Conservation (phyloP, 2,888 invertebrate species). For the Noctua pronuba region DNA sequence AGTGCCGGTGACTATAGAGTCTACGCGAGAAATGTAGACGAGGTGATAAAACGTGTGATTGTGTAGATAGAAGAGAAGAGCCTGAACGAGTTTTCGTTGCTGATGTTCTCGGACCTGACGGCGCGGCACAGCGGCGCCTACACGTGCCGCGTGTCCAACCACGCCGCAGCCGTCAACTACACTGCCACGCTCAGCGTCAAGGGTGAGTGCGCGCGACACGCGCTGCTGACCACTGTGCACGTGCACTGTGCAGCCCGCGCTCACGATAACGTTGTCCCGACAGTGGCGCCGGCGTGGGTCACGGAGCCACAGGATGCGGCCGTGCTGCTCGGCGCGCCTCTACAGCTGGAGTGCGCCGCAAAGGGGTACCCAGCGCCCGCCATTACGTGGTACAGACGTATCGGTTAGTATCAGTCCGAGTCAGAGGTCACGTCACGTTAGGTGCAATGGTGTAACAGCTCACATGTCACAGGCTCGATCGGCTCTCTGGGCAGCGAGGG, state of each 20-base stretch:
- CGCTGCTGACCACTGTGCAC: neutral
- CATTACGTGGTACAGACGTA: slow-evolving; percentile 92
- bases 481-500: slow-evolving; percentile 65
- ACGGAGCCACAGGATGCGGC: slow-evolving; percentile 93
- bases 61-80: slow-evolving; percentile 92
- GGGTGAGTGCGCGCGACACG: slow-evolving; percentile 82
- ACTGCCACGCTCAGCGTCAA: slow-evolving; percentile 92
- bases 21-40: neutral
- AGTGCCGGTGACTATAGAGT: neutral
- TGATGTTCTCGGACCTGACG: slow-evolving; percentile 92
- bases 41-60: neutral
- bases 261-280: neutral
- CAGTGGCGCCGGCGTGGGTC: slow-evolving; percentile 94
- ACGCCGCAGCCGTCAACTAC: slow-evolving; percentile 92
- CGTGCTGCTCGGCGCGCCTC: slow-evolving; percentile 92
- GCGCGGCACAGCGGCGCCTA: slow-evolving; percentile 93
- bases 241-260: neutral
- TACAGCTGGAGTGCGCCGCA: slow-evolving; percentile 93
- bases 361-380: slow-evolving; percentile 93
- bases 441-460: neutral
- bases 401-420: slow-evolving; percentile 66
- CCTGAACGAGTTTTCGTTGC: slow-evolving; percentile 92
- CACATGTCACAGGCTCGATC: slow-evolving; percentile 41
- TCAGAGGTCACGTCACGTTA: neutral
- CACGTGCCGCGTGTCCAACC: slow-evolving; percentile 93